phyloP scores from a whole-genome alignment of 2,797 vertebrate species.

The Rhinella marina region DNA sequence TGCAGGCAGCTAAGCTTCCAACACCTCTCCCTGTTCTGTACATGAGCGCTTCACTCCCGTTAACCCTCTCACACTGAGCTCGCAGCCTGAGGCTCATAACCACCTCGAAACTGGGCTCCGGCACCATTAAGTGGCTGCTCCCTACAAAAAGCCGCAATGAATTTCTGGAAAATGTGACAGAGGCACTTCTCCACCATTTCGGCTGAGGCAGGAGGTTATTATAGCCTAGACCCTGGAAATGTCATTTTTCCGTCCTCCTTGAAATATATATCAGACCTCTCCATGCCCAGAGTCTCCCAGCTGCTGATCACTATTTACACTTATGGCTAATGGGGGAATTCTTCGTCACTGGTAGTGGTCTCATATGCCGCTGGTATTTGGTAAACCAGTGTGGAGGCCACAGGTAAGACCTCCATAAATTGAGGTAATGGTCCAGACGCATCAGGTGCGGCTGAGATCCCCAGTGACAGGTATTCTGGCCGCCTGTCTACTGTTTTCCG shows the following conservation, averaged over 20 bases:
- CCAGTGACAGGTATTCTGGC: too few species aligned
- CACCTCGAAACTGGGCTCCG: slow-evolving; percentile 29
- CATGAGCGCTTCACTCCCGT: slow-evolving; percentile 54
- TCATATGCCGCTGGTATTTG: neutral
- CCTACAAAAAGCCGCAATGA: slow-evolving; percentile 2
- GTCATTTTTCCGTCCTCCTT: neutral
- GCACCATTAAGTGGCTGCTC: neutral
- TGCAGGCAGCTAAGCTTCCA: slow-evolving; percentile 63
- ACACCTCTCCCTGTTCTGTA: slow-evolving; percentile 59
- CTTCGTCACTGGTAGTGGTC: neutral
- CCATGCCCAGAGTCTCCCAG: neutral
- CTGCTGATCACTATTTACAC: neutral
- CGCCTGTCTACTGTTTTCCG: too few species aligned
- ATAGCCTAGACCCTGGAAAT: neutral
- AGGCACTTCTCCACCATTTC: neutral
- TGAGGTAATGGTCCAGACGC: too few species aligned
- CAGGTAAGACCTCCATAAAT: neutral
- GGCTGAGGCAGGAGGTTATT: neutral
- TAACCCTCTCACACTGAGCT: slow-evolving; percentile 58
- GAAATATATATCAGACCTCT: neutral
- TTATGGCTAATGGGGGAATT: neutral
- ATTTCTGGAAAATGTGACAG: neutral
- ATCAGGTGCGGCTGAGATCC: too few species aligned
- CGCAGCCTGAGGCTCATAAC: slow-evolving; percentile 51
- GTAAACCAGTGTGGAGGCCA: neutral